phyloP scores from a whole-genome alignment of 2,888 invertebrate genomes.

The Hetaerina titia region DNA sequence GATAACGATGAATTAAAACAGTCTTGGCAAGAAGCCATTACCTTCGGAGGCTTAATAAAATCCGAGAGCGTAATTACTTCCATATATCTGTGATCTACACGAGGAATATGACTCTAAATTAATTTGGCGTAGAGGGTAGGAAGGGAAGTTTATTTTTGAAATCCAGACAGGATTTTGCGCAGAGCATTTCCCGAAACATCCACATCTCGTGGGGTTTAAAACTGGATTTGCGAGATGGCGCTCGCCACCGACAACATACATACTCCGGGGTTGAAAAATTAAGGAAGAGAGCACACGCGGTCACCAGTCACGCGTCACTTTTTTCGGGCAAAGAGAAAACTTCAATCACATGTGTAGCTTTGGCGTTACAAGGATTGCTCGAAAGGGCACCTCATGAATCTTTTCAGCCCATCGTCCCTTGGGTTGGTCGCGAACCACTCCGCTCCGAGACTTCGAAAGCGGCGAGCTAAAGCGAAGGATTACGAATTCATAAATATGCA shows the following conservation, averaged over 20 bases:
- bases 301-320: not conserved
- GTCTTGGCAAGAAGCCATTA: not conserved
- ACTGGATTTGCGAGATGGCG: slow-evolving; percentile 56
- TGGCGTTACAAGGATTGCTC: no score
- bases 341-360: not conserved
- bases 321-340: not conserved
- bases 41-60: not conserved
- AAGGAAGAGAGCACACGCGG: not conserved
- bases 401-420: no score
- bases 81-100: not conserved
- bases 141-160: slow-evolving; percentile 25
- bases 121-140: not conserved
- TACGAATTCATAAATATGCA: no score
- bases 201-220: not conserved
- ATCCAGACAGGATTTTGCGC: slow-evolving; percentile 3
- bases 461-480: no score
- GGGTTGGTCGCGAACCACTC: no score
- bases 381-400: no score
- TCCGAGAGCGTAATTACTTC: not conserved
- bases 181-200: slow-evolving; percentile 8
- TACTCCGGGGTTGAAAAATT: not conserved
- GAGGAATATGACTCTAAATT: not conserved
- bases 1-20: not conserved
- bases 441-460: no score
- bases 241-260: not conserved